These are phyloP conservation scores for Tetropium fuscum DNA, from an alignment of 2,888 invertebrate species.

Conservation along the genomic window DNA sequence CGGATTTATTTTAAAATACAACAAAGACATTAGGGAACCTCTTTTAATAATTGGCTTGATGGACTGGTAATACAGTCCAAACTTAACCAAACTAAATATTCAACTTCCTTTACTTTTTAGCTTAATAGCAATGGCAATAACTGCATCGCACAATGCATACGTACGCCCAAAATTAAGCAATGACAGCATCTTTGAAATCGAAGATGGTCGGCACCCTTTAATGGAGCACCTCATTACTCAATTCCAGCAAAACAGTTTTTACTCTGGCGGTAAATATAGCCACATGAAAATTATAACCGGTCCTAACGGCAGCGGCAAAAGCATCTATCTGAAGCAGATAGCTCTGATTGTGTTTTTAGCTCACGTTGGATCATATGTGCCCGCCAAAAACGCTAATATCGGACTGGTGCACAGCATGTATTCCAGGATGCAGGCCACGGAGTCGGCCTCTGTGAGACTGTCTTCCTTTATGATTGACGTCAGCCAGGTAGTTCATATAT, in stretches of 20 bases:
- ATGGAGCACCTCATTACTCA: slow-evolving; percentile 73
- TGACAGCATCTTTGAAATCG: slow-evolving; percentile 58
- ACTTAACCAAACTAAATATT: not conserved
- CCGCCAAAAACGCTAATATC: slow-evolving; percentile 80
- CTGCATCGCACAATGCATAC: slow-evolving; percentile 59
- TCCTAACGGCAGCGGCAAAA: slow-evolving; percentile 94
- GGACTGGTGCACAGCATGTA: slow-evolving; percentile 80
- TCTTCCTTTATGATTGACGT: slow-evolving; percentile 90
- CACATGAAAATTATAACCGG: slow-evolving; percentile 86
- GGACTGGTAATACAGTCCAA: slow-evolving; percentile 55
- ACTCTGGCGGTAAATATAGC: slow-evolving; percentile 70
- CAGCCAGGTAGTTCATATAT: slow-evolving; percentile 84
- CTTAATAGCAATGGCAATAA: slow-evolving; percentile 63
- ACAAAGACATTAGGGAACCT: slow-evolving; percentile 59
- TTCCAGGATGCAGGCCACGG: slow-evolving; percentile 80
- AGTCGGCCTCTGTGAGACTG: slow-evolving; percentile 82
- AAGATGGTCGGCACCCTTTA: slow-evolving; percentile 78
- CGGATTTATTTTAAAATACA: slow-evolving; percentile 58
- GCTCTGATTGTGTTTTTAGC: slow-evolving; percentile 86
- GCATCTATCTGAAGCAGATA: slow-evolving; percentile 88
- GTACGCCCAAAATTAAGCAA: slow-evolving; percentile 60
- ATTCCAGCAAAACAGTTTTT: slow-evolving; percentile 81
- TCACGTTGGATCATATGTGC: slow-evolving; percentile 91
- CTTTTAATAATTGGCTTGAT: slow-evolving; percentile 57
- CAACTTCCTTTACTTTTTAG: slow-evolving; percentile 44